A percentile compares a stretch with the other conserved stretches of the same genome.
These are phyloP conservation scores for Lydus trimaculatus DNA, from an alignment of 2,888 invertebrate species.

Conservation along the genomic window DNA sequence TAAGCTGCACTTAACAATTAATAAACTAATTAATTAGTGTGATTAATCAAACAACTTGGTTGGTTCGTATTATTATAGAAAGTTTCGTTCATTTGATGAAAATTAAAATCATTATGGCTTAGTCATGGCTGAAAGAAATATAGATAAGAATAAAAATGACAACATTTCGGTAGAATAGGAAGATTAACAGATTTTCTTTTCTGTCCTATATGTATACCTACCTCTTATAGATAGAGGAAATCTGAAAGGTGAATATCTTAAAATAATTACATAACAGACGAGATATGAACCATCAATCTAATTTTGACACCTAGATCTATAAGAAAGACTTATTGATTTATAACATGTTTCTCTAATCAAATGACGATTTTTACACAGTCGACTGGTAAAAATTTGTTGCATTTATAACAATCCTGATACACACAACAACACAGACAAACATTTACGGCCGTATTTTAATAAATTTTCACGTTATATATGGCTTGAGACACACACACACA, in stretches of 20 bases:
- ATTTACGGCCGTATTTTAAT: neutral
- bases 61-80: neutral
- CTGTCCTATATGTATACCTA: too few relatives aligned
- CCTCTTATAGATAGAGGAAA: neutral
- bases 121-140: neutral
- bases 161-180: neutral
- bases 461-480: neutral
- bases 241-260: neutral
- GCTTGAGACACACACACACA: neutral
- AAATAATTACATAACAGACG: neutral
- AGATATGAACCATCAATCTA: neutral
- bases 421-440: too few relatives aligned
- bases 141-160: neutral
- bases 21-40: constrained; percentile 8
- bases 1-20: neutral
- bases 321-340: neutral
- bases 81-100: neutral
- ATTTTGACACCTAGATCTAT: neutral
- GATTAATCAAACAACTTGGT: neutral
- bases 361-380: neutral
- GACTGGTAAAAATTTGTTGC: neutral
- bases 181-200: neutral
- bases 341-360: neutral
- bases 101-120: neutral
- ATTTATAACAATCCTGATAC: too few relatives aligned